Evolutionary conservation across 2,797 vertebrate genomes (phyloP).

Genomic region (Neopelma chrysocephalum): DNA sequence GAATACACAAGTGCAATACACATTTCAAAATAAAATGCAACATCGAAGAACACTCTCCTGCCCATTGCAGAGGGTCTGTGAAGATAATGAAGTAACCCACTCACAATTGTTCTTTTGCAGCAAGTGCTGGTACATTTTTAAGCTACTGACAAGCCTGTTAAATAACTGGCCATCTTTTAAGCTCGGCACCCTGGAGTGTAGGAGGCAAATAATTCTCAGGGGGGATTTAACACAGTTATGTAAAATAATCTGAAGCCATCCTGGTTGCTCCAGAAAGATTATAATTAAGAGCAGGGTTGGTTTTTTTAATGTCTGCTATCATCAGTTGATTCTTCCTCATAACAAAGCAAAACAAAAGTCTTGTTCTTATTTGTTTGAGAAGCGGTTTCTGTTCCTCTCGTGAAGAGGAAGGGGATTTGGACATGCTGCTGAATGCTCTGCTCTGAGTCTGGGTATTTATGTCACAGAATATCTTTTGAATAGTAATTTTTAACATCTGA

Average conservation of each 20-base stretch:
- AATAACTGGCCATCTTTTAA: constrained; percentile 70
- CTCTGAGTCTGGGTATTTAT: constrained; percentile 17
- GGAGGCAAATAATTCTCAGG: constrained; percentile 60
- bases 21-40: background rate
- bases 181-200: constrained; percentile 54
- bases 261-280: constrained; percentile 49
- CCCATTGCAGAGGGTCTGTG: background rate
- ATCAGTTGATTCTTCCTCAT: background rate
- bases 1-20: background rate
- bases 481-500: constrained; percentile 30
- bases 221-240: constrained; percentile 67
- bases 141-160: constrained; percentile 53
- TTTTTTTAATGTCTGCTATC: constrained; percentile 11
- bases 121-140: constrained; percentile 37
- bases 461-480: constrained; percentile 25
- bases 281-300: background rate
- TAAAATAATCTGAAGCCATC: constrained; percentile 68
- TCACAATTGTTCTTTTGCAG: constrained; percentile 8
- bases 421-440: background rate
- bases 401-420: background rate
- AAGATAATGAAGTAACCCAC: background rate
- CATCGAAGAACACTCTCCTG: background rate
- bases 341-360: constrained; percentile 10
- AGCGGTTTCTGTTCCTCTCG: constrained; percentile 26
- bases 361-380: constrained; percentile 26